Base-by-base conservation (phyloP, 2,113 vertebrate genomes). In the Isichthys henryi region DNA sequence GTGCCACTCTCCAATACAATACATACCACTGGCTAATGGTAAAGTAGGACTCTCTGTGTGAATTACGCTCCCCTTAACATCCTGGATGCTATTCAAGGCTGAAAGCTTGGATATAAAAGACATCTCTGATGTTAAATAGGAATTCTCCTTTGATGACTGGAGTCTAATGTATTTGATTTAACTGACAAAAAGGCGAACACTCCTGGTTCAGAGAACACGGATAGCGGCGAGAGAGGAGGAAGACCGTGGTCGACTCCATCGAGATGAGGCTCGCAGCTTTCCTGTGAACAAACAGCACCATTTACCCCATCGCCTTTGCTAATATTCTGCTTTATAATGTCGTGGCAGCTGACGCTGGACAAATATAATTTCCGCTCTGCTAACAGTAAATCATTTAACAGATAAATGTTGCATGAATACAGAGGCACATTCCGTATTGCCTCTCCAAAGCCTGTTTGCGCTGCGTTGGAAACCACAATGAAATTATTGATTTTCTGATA, bases 401-500 rank as follows among this genome's bases (percentile, higher is more conserved):
- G 52, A 93, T 5, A 52, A 91, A 93, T 88, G 90, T 46, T 89
- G 83, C 83, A 70, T 90, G 10, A 90, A 84, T 89, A 45, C 2
- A 83, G 49, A 88, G 62, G n/a, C 0, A 5, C 9, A 88, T 90
- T 91, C 93, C 87, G 80, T 82, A 89, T 45, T 13, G 6, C 45
- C 84, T 90, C 13, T 74, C 21, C 86, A 45, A 90, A 90, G 23
- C 7, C 56, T 90, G 90, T 89, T 91, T 92, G 53, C 48, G 17
- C 4, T 39, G 15, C 23, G 53, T 70, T 89, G 35, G 23, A 90
- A 91, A 83, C 50, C 35, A 89, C 50, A 1, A 91, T 89, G 70
- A 91, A 91, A 15, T 88, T 92, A 93, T 92, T 92, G 92, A 94
- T 94, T 94, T 90, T 90, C 21, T 92, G 62, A 93, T 94, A 92